These are phyloP conservation scores for Centropus bengalensis DNA, from an alignment of 2,113 vertebrate genomes.

Conservation along the genomic window DNA sequence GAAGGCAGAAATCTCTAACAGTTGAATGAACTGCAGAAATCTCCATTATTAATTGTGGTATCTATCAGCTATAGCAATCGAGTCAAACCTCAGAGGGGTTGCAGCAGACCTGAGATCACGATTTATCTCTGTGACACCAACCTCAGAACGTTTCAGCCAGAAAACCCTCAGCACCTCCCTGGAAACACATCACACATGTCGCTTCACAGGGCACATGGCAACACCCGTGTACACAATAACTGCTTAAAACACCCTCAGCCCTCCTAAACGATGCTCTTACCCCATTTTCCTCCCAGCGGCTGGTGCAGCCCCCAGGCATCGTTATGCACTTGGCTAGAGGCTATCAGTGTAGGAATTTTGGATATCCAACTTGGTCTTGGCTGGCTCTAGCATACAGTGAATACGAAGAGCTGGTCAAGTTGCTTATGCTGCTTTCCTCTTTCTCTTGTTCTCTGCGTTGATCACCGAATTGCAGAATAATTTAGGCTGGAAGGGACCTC, in stretches of 20 bases:
- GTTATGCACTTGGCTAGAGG: accelerated
- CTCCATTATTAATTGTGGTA: background rate
- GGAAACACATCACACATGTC: background rate
- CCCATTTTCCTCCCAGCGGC: background rate
- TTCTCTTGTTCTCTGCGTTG: background rate
- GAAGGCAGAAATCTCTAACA: background rate
- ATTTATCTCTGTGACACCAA: background rate
- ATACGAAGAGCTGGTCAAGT: background rate
- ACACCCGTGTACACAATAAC: accelerated
- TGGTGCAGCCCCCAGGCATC: background rate
- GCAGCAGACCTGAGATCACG: background rate
- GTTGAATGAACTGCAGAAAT: background rate
- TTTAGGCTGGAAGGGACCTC: background rate
- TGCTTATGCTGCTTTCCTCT: background rate
- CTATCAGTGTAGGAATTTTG: background rate
- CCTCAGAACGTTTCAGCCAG: background rate
- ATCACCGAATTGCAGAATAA: background rate
- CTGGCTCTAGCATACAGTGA: background rate
- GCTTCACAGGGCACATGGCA: accelerated
- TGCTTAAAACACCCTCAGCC: background rate
- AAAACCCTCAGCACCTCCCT: background rate
- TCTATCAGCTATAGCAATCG: background rate
- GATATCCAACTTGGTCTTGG: background rate
- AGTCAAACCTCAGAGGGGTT: background rate
- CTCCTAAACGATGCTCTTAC: background rate